Conservation (phyloP, 2,888 invertebrate species). For the Sericinus montela region DNA sequence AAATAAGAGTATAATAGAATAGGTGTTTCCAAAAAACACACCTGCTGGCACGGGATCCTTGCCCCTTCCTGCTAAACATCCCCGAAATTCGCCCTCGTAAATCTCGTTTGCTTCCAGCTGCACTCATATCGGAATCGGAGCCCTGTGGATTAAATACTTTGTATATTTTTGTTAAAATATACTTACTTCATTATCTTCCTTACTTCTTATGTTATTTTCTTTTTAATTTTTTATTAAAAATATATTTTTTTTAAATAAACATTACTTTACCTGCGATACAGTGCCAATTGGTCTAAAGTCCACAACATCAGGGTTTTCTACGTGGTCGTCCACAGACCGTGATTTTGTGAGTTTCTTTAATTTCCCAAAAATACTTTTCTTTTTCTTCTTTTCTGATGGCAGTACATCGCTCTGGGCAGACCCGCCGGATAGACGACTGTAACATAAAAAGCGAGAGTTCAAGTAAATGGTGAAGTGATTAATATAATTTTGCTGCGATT, state of each 20-base stretch:
- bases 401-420: slow-evolving; percentile 91
- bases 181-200: too few species aligned
- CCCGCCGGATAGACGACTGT: slow-evolving; percentile 87
- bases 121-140: slow-evolving; percentile 85
- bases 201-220: too few species aligned
- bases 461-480: background rate
- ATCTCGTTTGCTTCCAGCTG: slow-evolving; percentile 86
- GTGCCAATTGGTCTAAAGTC: slow-evolving; percentile 74
- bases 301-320: slow-evolving; percentile 52
- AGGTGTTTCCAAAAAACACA: slow-evolving; percentile 32
- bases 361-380: slow-evolving; percentile 90
- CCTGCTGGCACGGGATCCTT: slow-evolving; percentile 84
- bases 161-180: too few species aligned
- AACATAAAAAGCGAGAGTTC: slow-evolving; percentile 7
- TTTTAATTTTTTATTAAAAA: too few species aligned
- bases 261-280: slow-evolving; percentile 71
- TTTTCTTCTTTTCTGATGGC: slow-evolving; percentile 88
- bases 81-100: slow-evolving; percentile 89
- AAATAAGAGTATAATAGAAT: too few species aligned
- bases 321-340: slow-evolving; percentile 86
- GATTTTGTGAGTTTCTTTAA: slow-evolving; percentile 91
- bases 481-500: too few species aligned
- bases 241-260: background rate
- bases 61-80: slow-evolving; percentile 86
- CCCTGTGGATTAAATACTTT: slow-evolving; percentile 56